Conservation (phyloP, 2,888 invertebrate species). For the Drosophila mercatorum region DNA sequence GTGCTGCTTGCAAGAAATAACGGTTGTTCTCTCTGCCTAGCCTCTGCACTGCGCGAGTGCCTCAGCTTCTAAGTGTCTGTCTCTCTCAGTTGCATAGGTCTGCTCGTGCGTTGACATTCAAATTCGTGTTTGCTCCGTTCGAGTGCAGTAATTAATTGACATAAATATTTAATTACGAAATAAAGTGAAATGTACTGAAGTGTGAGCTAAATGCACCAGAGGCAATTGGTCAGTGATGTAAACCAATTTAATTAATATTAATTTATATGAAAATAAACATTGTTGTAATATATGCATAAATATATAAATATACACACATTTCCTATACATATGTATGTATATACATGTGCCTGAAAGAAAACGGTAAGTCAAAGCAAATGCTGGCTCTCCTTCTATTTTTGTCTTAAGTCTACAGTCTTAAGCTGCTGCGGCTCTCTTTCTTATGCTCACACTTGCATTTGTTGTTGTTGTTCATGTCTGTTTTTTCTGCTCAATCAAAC, state of each 20-base stretch:
- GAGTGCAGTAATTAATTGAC: conserved; percentile 1
- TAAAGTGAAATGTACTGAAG: neutral
- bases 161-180: conserved; percentile 2
- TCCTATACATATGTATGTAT: too few relatives aligned
- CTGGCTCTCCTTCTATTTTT: neutral
- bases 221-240: neutral
- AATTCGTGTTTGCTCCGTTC: neutral
- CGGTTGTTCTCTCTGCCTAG: neutral
- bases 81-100: neutral
- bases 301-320: neutral
- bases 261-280: conserved; percentile 2
- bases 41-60: neutral
- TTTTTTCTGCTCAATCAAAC: neutral
- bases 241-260: conserved; percentile 4
- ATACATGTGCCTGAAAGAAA: neutral
- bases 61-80: too few relatives aligned
- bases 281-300: neutral
- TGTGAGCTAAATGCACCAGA: neutral
- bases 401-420: neutral
- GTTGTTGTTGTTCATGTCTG: neutral
- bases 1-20: neutral
- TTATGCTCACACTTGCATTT: neutral
- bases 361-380: neutral
- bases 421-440: neutral
- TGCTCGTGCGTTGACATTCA: neutral